Base-by-base conservation (phyloP, 2,888 invertebrate genomes). In the Drosophila neonasuta region DNA sequence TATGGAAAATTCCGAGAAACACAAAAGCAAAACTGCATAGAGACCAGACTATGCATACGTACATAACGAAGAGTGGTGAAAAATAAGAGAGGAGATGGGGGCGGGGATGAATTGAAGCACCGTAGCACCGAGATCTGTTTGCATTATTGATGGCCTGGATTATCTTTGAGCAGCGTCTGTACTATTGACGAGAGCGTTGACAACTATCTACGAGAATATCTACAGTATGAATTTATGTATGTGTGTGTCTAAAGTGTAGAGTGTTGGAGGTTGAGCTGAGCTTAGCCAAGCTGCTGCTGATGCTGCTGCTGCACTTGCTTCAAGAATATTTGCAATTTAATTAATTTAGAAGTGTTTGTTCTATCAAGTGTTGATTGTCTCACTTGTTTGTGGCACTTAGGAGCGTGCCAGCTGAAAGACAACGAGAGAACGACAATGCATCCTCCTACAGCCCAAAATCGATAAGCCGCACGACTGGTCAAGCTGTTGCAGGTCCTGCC, bases 261-360 rank as follows among this genome's bases (percentile, higher is more conserved):
- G 56, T 56, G 48, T 46, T 50, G 39, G 50, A 60, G 54, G 57
- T 6, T 48, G 32, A n/a, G 44, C 29, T 39, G 42, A 63, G 73
- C 58, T 62, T 15, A 66, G 45, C 39, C 59, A 61, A 10, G 65
- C 57, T 61, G 55, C 41, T 49, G 49, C 44, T 54, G 62, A 34
- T 29, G 29, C 29, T 45, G 54, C 30, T 39, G 61, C 65, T 72
- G 79, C 79, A 73, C 69, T 66, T 70, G 80, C 80, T 78, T 80
- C 70, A 69, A 82, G 82, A 71, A 83, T 85, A 85, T 83, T 83
- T 85, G 83, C 83, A 83, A 87, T 87, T 87, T 87, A 87, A 87
- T 87, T 87, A 87, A 87, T 87, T 86, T 87, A 78, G 78, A 87
- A 86, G 84, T 87, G 86, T 87, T 87, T 87, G 87, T 73, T 87